Evolutionary conservation across 64 coral and sea anemone genomes (phyloP).

Genomic region (Montipora sp.): DNA sequence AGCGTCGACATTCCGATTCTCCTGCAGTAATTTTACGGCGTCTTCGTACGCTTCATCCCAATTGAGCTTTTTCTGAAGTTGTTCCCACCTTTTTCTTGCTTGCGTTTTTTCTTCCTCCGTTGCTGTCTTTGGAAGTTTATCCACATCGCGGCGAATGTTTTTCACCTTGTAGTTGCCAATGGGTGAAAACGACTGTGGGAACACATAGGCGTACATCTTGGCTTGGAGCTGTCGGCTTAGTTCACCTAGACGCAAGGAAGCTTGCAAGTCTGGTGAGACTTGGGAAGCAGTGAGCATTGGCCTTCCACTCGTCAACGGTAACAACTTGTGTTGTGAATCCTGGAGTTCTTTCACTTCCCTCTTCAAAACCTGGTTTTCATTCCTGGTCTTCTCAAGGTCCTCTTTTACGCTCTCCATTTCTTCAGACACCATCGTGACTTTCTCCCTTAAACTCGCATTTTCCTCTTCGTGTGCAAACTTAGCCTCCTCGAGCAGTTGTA

Average conservation of each 20-base stretch:
- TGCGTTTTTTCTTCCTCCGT: slow-evolving; percentile 1
- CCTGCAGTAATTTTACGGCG: slow-evolving; percentile 40
- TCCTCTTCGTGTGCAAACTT: slow-evolving; percentile 13
- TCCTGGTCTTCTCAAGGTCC: slow-evolving; percentile 11
- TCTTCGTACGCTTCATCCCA: slow-evolving; percentile 46
- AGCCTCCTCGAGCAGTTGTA: not conserved
- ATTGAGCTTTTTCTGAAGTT: slow-evolving; percentile 7
- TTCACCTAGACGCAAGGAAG: slow-evolving; percentile 27
- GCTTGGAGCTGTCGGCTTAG: slow-evolving; percentile 45
- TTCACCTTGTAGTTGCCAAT: slow-evolving; percentile 43
- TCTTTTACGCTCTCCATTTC: not conserved
- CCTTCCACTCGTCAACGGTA: not conserved
- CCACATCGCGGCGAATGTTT: slow-evolving; percentile 33
- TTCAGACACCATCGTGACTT: not conserved
- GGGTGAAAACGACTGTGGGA: slow-evolving; percentile 50
- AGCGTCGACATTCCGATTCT: slow-evolving; percentile 11
- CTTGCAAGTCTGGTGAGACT: slow-evolving; percentile 19
- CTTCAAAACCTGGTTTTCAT: slow-evolving; percentile 25
- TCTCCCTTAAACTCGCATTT: not conserved
- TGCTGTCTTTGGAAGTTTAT: slow-evolving; percentile 37
- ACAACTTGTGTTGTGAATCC: slow-evolving; percentile 5
- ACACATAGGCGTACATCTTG: slow-evolving; percentile 40
- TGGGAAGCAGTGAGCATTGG: slow-evolving; percentile 21
- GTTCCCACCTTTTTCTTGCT: slow-evolving; percentile 33
- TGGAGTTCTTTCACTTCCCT: slow-evolving; percentile 29